A percentile compares a stretch with the other conserved stretches of the same genome.
Conservation (phyloP, 2,888 invertebrate genomes). For the Tachina fera region DNA sequence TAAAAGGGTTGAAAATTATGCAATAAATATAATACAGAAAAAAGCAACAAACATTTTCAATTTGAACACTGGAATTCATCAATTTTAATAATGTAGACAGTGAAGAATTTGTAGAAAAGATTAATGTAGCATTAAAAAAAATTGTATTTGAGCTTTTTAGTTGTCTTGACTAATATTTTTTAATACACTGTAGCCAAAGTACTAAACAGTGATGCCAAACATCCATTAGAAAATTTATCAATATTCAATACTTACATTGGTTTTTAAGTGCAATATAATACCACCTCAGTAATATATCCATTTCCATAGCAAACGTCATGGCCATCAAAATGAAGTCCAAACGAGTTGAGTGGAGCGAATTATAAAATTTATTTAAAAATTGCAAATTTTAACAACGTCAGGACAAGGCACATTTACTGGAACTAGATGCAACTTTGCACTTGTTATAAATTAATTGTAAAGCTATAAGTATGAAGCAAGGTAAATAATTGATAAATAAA, state of each 20-base stretch:
- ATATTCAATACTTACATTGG: no score
- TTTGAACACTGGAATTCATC: constrained; percentile 56
- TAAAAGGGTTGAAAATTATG: constrained; percentile 45
- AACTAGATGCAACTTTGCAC: no score
- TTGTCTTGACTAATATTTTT: not conserved
- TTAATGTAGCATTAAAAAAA: constrained; percentile 39
- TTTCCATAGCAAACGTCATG: constrained; percentile 29
- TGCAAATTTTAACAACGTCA: no score
- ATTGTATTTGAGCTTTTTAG: constrained; percentile 24
- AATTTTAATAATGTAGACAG: constrained; percentile 45
- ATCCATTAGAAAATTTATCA: no score
- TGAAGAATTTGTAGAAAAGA: constrained; percentile 12
- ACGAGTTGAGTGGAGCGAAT: constrained; percentile 56
- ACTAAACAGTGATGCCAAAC: no score
- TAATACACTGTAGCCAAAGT: no score
- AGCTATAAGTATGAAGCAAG: no score
- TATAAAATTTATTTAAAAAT: not conserved
- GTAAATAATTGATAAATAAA: no score
- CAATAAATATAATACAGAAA: constrained; percentile 10
- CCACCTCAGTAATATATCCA: no score
- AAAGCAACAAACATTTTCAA: not conserved
- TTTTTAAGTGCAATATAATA: no score
- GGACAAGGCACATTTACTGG: no score
- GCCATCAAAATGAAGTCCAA: constrained; percentile 19
- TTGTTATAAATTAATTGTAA: no score